phyloP scores from a whole-genome alignment of 92 coral and sea anemone species.

The Heteractis magnifica region DNA sequence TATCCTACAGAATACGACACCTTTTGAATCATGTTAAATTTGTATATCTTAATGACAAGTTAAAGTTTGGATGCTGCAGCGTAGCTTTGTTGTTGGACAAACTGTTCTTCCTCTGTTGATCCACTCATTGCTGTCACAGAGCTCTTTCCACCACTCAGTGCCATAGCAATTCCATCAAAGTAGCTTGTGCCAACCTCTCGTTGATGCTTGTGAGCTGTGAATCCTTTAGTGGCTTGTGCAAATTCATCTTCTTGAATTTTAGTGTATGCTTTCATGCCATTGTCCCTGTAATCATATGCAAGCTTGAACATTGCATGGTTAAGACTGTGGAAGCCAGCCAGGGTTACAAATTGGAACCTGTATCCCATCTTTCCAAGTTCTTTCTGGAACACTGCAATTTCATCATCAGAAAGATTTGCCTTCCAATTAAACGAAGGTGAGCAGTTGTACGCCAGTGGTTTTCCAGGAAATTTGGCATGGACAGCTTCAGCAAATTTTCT shows the following conservation, averaged over 20 bases:
- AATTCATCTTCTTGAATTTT: conserved; percentile 92
- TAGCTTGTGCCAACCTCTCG: conserved; percentile 97
- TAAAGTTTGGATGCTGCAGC: conserved; percentile 8
- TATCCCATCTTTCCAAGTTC: conserved; percentile 92
- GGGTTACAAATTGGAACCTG: conserved; percentile 93
- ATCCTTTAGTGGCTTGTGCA: conserved; percentile 79
- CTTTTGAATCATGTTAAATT: background rate
- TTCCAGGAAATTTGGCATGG: conserved; percentile 89
- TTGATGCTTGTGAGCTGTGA: conserved; percentile 95
- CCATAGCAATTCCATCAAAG: conserved; percentile 85
- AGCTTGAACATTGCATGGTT: conserved; percentile 98
- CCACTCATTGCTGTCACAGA: conserved; percentile 90
- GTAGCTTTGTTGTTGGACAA: conserved; percentile 30
- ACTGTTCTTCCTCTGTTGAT: conserved; percentile 96
- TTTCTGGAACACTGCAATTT: conserved; percentile 87
- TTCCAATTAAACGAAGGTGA: conserved; percentile 99
- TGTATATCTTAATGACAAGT: background rate
- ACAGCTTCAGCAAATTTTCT: conserved; percentile 84
- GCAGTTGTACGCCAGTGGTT: conserved; percentile 99
- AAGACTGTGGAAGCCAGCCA: conserved; percentile 95
- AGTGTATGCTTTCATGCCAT: conserved; percentile 95
- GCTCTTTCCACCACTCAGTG: conserved; percentile 88
- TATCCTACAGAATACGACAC: background rate
- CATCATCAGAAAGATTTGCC: conserved; percentile 88
- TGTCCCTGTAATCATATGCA: conserved; percentile 78